These are phyloP conservation scores for Leptobrachium ailaonicum DNA, from an alignment of 2,113 vertebrate species.

Conservation along the genomic window DNA sequence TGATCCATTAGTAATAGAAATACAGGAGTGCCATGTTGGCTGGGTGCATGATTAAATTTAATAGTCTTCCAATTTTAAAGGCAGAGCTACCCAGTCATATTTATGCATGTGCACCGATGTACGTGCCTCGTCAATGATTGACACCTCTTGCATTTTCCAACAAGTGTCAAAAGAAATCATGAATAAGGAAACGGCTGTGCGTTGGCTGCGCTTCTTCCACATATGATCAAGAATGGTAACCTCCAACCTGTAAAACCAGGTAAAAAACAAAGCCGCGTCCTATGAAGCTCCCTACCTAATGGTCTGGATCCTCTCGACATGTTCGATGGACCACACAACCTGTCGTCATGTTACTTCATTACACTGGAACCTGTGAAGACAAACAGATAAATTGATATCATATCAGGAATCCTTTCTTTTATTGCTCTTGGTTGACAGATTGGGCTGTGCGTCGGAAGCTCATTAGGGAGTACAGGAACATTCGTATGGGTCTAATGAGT, in stretches of 20 bases:
- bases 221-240: too few species aligned
- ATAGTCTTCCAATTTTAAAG: too few species aligned
- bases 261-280: neutral
- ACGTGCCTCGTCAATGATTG: too few species aligned
- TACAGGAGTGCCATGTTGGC: too few species aligned
- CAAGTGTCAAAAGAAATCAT: too few species aligned
- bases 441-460: constrained; percentile 7
- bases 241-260: neutral
- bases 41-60: too few species aligned
- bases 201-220: too few species aligned
- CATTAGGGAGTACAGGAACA: constrained; percentile 25
- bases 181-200: too few species aligned
- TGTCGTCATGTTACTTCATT: constrained; percentile 7
- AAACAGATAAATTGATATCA: neutral
- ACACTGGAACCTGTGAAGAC: neutral
- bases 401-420: neutral
- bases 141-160: too few species aligned
- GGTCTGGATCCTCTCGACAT: neutral
- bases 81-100: too few species aligned
- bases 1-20: too few species aligned
- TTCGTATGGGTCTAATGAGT: constrained; percentile 4
- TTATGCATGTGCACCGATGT: too few species aligned
- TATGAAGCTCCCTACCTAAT: neutral
- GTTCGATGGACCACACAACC: constrained; percentile 9
- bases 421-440: constrained; percentile 15